Evolutionary conservation across 2,113 vertebrate species (phyloP).

Genomic region (Alouatta palliata): DNA sequence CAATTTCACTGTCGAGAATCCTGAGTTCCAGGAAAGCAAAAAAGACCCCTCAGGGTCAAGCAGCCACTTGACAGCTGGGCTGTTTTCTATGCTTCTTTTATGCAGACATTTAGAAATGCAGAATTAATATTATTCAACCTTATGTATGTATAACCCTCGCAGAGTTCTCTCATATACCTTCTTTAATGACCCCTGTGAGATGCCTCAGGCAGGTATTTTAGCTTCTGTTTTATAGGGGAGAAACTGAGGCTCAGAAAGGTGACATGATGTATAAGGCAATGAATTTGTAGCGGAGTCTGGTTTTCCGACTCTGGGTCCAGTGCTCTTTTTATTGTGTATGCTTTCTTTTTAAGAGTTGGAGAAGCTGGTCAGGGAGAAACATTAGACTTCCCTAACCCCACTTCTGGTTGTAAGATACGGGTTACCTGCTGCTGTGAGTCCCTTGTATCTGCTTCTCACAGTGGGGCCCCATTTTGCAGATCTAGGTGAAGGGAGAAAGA

Average conservation of each 20-base stretch:
- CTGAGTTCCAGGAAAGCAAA: background rate
- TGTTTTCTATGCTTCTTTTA: background rate
- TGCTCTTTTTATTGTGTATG: background rate
- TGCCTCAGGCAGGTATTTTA: background rate
- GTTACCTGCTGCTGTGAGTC: background rate
- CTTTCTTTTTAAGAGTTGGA: background rate
- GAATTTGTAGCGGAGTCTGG: background rate
- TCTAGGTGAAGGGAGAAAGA: background rate
- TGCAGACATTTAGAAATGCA: background rate
- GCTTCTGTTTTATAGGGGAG: background rate
- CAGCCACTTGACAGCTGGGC: background rate
- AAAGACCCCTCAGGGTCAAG: background rate
- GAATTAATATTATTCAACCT: background rate
- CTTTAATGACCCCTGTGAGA: accelerated
- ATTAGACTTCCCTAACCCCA: background rate
- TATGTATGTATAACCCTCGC: background rate
- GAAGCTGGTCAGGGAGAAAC: background rate
- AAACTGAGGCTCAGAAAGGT: background rate
- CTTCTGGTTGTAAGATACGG: background rate
- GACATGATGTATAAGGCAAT: background rate
- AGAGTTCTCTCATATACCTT: background rate
- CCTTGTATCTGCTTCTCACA: background rate
- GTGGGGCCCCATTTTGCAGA: background rate
- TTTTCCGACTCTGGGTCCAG: background rate
- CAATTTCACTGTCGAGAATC: background rate